Base-by-base conservation (phyloP, 2,113 vertebrate species). In the Neomonachus schauinslandi region DNA sequence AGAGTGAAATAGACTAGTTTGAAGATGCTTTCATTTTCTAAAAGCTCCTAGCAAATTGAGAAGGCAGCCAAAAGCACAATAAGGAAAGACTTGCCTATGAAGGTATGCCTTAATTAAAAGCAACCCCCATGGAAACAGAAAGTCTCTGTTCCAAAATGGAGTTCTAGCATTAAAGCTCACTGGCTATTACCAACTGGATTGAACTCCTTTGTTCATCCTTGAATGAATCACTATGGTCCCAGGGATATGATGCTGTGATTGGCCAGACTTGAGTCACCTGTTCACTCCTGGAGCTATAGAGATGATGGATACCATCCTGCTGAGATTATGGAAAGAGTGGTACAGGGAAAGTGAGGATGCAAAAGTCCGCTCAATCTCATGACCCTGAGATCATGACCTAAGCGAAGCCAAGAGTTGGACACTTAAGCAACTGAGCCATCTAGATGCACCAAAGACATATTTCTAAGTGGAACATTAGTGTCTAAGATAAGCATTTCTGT, bases 41-140 rank as follows among this genome's bases (percentile, higher is more conserved):
- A 94, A 95, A 72, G 33, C 28, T 97, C 42, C 13, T 33, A 88
- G 63, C 39, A 97, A 98, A 59, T 67, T 71, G 28, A 95, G 55
- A 83, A 92, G 31, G n/a, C 59, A 26, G 49, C 39, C n/a, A 87
- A 94, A 87, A 93, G 6, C 53, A 92, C 21, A 67, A 19, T 51
- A 65, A 61, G 69, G 49, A 81, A 95, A 81, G 42, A 0, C 51
- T 94, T 94, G 4, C 21, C 83, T 95, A 69, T 72, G 36, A 96
- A 72, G 49, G 18, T 59, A 51, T 86, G 67, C 26, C 55, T 89
- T 53, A 53, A 51, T 88, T 65, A 94, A 90, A 95, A 89, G 81
- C 13, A 85, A 42, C 16, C 12, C 3, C n/a, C 72, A 26, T 85
- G 61, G 89, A 89, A 95, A 95, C 28, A 72, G 26, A 83, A 53